Conservation (phyloP, 2,888 invertebrate species). For the Trachelus troglodyta region DNA sequence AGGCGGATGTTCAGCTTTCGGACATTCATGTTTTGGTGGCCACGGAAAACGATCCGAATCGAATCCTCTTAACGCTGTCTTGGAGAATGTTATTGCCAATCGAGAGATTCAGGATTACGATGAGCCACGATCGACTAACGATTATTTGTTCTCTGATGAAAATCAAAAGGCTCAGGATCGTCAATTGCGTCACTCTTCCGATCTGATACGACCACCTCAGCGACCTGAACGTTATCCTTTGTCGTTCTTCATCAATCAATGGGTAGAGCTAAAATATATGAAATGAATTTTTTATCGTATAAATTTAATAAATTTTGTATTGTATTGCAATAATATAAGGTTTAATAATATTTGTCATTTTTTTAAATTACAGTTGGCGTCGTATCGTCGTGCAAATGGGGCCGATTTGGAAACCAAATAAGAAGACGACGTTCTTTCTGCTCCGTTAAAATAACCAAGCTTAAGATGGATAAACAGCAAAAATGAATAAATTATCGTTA, state of each 20-base stretch:
- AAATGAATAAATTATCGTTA: no score
- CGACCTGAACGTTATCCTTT: conserved; percentile 39
- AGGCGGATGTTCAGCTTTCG: conserved; percentile 80
- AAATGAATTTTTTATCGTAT: neutral
- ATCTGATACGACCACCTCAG: conserved; percentile 8
- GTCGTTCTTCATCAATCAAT: conserved; percentile 64
- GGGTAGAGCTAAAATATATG: conserved; percentile 53
- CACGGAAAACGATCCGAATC: conserved; percentile 75
- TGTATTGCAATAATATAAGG: neutral
- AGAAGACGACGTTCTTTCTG: neutral
- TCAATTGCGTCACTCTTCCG: conserved; percentile 2
- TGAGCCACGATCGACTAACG: neutral
- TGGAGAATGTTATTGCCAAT: conserved; percentile 8
- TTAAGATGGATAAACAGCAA: no score
- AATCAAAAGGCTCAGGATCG: conserved; percentile 12
- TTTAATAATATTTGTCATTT: neutral
- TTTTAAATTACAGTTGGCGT: conserved; percentile 42
- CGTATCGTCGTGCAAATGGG: conserved; percentile 37
- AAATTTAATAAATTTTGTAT: neutral
- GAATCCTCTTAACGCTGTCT: conserved; percentile 60
- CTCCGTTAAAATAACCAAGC: no score
- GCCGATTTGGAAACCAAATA: conserved; percentile 26
- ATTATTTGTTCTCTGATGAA: conserved; percentile 14
- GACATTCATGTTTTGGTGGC: conserved; percentile 81
- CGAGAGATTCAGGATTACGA: conserved; percentile 17